A percentile compares a stretch with the other conserved stretches of the same genome.
phyloP scores from a whole-genome alignment of 2,797 vertebrate genomes.

The Acrocephalus scirpaceus region DNA sequence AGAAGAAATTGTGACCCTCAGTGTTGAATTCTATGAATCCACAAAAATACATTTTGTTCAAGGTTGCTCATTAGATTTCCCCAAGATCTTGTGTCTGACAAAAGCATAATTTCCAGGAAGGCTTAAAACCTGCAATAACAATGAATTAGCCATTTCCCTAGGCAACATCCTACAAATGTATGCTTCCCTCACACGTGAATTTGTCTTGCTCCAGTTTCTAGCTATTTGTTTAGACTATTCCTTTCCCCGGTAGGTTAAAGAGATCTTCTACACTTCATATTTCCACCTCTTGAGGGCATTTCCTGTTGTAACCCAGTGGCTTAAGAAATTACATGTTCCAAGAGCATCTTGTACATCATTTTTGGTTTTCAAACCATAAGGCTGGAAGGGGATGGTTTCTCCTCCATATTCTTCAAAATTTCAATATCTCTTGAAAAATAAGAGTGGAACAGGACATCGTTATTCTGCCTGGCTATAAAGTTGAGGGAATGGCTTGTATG shows the following conservation, averaged over 20 bases:
- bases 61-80: neutral
- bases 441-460: fast-evolving
- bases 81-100: neutral
- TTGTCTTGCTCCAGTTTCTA: neutral
- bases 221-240: neutral
- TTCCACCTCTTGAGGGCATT: neutral
- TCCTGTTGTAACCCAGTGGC: neutral
- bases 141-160: neutral
- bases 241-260: neutral
- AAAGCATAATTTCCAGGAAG: neutral
- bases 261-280: neutral
- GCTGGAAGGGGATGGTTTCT: neutral
- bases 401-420: neutral
- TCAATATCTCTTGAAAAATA: neutral
- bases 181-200: neutral
- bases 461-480: neutral
- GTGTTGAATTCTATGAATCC: neutral
- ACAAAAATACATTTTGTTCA: neutral
- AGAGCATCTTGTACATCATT: neutral
- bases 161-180: neutral
- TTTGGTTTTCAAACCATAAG: neutral
- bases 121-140: neutral
- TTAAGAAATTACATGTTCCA: neutral
- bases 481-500: neutral
- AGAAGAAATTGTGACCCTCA: neutral